Percentiles rank a stretch among this genome's conserved stretches.
These are phyloP conservation scores for Echiichthys vipera DNA, from an alignment of 2,797 vertebrate species.

Conservation along the genomic window DNA sequence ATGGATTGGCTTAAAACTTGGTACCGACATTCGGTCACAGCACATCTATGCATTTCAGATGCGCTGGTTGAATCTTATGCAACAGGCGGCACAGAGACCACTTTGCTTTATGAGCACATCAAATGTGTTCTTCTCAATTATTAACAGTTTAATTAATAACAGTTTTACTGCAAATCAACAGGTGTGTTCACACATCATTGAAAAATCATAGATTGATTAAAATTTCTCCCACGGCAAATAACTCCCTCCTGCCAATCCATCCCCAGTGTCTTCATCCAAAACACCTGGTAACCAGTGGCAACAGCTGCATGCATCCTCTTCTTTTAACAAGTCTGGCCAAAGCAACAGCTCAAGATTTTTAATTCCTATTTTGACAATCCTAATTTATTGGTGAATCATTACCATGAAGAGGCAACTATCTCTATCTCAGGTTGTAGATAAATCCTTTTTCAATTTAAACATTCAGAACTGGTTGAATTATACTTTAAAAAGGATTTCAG, in stretches of 20 bases:
- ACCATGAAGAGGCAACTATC: neutral
- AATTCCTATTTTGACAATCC: neutral
- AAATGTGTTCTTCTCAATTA: neutral
- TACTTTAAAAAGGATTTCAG: neutral
- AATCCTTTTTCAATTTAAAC: neutral
- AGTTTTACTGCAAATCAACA: neutral
- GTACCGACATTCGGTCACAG: neutral
- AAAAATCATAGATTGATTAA: neutral
- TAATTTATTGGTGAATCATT: neutral
- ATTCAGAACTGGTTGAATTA: neutral
- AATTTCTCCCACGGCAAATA: neutral
- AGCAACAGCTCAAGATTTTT: neutral
- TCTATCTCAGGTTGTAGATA: neutral
- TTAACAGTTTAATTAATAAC: too few species aligned
- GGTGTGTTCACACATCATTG: neutral
- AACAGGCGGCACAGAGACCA: neutral
- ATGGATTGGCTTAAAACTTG: neutral
- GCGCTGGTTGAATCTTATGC: neutral
- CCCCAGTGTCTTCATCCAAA: neutral
- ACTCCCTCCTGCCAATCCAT: neutral
- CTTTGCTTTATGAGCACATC: too few species aligned
- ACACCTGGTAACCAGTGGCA: conserved; percentile 6
- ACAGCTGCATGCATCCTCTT: neutral
- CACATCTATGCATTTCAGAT: neutral
- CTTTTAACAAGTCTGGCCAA: conserved; percentile 24